These are phyloP conservation scores for Erethizon dorsatum DNA, from an alignment of 2,797 vertebrate species.

Conservation along the genomic window DNA sequence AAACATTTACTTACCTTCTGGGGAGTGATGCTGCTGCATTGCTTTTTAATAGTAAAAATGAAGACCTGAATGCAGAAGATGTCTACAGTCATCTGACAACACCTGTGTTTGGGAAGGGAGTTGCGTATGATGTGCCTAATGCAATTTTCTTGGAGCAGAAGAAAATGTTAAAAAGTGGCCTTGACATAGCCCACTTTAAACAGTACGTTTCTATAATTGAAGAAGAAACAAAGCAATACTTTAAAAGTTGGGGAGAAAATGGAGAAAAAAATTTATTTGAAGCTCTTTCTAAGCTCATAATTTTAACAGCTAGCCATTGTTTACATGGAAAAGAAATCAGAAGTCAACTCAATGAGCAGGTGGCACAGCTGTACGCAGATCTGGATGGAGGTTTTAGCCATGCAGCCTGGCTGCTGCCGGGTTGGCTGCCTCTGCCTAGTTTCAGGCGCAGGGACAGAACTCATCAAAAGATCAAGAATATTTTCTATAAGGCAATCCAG, in stretches of 20 bases:
- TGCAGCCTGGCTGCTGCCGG: slow-evolving; percentile 97
- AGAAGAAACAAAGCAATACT: slow-evolving; percentile 96
- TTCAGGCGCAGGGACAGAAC: slow-evolving; percentile 97
- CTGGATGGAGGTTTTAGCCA: slow-evolving; percentile 98
- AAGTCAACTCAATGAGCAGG: slow-evolving; percentile 93
- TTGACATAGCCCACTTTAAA: slow-evolving; percentile 96
- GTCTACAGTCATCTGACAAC: slow-evolving; percentile 97
- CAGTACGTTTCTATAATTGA: slow-evolving; percentile 96
- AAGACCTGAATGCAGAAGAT: slow-evolving; percentile 98
- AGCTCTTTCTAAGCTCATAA: slow-evolving; percentile 97
- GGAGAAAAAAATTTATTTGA: slow-evolving; percentile 97
- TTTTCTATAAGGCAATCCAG: slow-evolving; percentile 96
- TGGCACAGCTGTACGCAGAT: slow-evolving; percentile 97
- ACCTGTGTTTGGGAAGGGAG: slow-evolving; percentile 97
- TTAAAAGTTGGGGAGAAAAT: slow-evolving; percentile 96
- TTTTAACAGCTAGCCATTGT: slow-evolving; percentile 98
- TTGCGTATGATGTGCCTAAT: slow-evolving; percentile 97
- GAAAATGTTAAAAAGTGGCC: slow-evolving; percentile 98
- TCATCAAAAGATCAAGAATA: slow-evolving; percentile 96
- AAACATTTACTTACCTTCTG: slow-evolving; percentile 97
- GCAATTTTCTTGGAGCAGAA: slow-evolving; percentile 97
- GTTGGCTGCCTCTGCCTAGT: slow-evolving; percentile 98
- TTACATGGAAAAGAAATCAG: slow-evolving; percentile 98
- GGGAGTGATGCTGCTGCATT: slow-evolving; percentile 97
- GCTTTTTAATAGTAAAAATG: slow-evolving; percentile 98